Evolutionary conservation across 2,888 invertebrate species (phyloP), one percentile per base, ranked within the genome.

Genomic region (Scaptodrosophila latifasciaeformis): DNA sequence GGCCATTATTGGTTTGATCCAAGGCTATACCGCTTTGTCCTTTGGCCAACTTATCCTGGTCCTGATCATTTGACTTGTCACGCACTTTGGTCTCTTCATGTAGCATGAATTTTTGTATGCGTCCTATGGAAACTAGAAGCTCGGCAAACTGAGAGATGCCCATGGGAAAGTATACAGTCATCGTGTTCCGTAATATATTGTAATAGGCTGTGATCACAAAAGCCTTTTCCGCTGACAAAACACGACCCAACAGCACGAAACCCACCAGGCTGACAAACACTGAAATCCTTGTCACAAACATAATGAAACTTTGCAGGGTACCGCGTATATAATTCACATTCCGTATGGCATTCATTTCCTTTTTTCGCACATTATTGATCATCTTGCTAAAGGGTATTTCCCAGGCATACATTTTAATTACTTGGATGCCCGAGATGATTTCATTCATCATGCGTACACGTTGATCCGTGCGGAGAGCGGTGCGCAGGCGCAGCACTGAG

Each of bases 351-450:
- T 89, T 90, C 87, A 90, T 75, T 71, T 85, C 84, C 77, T 87
- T 89, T 86, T 84, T 86, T 81, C 95, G 87, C 1, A 92, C 89
- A 27, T 88, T 70, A 13, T 88, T 90, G 1, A 97, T 92, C 56
- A 96, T 89, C 64, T 90, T 90, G 21, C 92, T 90, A 82, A 97
- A 97, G 0, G 96, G 93, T 72, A 91, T 91, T 83, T 97, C 97
- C 94, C 97, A 97, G 0, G 96, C 94, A 81, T 96, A 97, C 96
- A 97, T 96, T 88, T 97, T 97, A 66, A 97, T 94, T 0, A 97
- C 95, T 86, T 95, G 91, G 82, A 96, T 94, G 1, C 96, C 96
- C 72, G 91, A 90, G 30, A 97, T 91, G 34, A 95, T 92, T 87
- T 97, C 97, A 80, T 94, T 96, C 92, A 97, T 97, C 44, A 96